Base-by-base conservation (phyloP, 2,113 vertebrate genomes). In the Rostratula benghalensis region DNA sequence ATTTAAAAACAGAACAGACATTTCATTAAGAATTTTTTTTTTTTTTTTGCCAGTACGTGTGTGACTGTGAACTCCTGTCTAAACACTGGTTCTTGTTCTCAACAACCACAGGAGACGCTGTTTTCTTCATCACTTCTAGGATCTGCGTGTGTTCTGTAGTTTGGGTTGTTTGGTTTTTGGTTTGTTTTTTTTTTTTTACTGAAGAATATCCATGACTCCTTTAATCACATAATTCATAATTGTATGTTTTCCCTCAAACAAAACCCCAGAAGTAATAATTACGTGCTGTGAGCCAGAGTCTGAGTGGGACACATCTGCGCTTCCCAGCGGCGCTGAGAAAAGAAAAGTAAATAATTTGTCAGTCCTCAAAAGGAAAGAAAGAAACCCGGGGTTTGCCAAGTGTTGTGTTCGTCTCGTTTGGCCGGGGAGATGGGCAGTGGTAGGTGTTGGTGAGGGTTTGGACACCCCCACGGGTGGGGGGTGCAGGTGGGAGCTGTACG, bases 401-500 rank as follows among this genome's bases (percentile, higher is more conserved):
- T 0, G 4, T 8, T 25, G 6, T 0, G 1, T 27, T 31, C 33
- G 6, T 24, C 27, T 33, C 1, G 2, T 23, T 51, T 4, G 45
- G 59, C 3, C 65, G 23, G 54, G 41, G 41, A 21, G 69, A 12
- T 0, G 10, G 43, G 91, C 69, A 28, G 88, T 5, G 41, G 13
- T 3, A 7, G 59, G 7, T 1, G 30, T 23, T 53, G 60, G 75
- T 28, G 88, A 7, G 80, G 37, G 48, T 33, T 48, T 6, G 41
- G 4, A 0, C 19, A 5, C 39, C n/a, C 65, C 69, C 60, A 9
- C 1, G 16, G 33, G 80, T 30, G 14, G 54, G 54, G 50, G n/a
- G 35, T 12, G 75, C 27, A 7, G 5, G 6, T 28, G 41, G 3
- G 5, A 21, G 80, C 0, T 0, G 16, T 1, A 0, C 0, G 8